Evolutionary conservation across 2,888 invertebrate genomes (phyloP).

Genomic region (Stenichneumon culpator): DNA sequence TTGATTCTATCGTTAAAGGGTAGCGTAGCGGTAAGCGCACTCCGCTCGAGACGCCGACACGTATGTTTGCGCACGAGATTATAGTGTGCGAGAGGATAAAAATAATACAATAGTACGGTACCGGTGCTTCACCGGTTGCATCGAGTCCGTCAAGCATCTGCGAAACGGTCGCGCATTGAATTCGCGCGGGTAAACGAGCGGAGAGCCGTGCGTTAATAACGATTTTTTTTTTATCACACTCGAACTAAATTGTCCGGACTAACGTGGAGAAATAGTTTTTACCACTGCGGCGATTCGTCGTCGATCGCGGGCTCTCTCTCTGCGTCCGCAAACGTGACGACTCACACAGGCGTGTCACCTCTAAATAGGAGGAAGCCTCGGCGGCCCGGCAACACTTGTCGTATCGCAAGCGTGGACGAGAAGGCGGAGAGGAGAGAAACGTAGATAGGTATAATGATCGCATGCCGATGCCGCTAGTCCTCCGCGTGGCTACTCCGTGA

Average conservation of each 20-base stretch:
- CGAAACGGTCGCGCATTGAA: slow-evolving; percentile 39
- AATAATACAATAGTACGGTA: slow-evolving; percentile 33
- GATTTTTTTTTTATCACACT: slow-evolving; percentile 31
- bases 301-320: slow-evolving; percentile 20
- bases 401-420: slow-evolving; percentile 25
- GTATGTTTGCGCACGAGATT: slow-evolving; percentile 4
- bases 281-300: not conserved
- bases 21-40: slow-evolving; percentile 25
- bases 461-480: slow-evolving; percentile 80
- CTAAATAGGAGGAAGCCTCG: slow-evolving; percentile 74
- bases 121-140: slow-evolving; percentile 14
- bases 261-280: not conserved
- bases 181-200: slow-evolving; percentile 47
- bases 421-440: slow-evolving; percentile 19
- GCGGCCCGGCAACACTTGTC: slow-evolving; percentile 11
- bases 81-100: slow-evolving; percentile 25
- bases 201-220: slow-evolving; percentile 44
- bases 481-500: slow-evolving; percentile 75
- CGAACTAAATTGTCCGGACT: too few relatives aligned
- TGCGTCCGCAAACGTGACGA: slow-evolving; percentile 80
- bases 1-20: slow-evolving; percentile 60
- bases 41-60: slow-evolving; percentile 6
- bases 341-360: slow-evolving; percentile 79
- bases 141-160: slow-evolving; percentile 30
- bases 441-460: slow-evolving; percentile 75